Conservation (phyloP, 2,113 vertebrate genomes). For the Toxostoma redivivum region DNA sequence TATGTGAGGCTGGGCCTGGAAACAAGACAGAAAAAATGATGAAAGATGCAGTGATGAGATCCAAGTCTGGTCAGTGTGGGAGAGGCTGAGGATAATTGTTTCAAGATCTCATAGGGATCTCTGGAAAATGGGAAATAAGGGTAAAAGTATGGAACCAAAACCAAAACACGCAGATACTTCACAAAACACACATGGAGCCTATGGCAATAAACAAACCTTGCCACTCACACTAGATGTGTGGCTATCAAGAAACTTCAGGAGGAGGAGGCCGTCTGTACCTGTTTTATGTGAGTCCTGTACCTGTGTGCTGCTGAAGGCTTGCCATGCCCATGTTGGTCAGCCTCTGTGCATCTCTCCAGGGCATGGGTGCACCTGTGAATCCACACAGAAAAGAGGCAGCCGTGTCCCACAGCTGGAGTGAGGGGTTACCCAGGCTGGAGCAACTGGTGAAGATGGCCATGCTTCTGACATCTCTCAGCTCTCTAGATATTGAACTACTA, state of each 20-base stretch:
- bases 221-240: no score
- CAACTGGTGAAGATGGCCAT: rapidly evolving
- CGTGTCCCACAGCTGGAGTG: rapidly evolving
- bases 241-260: background rate
- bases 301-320: background rate
- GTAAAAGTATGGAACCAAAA: background rate
- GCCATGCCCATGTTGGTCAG: rapidly evolving
- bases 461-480: background rate
- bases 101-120: background rate
- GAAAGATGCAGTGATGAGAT: background rate
- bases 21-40: background rate
- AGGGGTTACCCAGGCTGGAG: background rate
- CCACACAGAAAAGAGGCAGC: rapidly evolving
- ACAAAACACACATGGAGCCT: background rate
- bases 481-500: rapidly evolving
- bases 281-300: background rate
- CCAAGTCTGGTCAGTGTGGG: background rate
- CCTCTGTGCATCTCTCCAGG: background rate
- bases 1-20: background rate
- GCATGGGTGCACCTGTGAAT: rapidly evolving
- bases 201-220: background rate
- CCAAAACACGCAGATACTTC: background rate
- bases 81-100: background rate
- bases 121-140: background rate
- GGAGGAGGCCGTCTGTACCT: rapidly evolving